These are phyloP conservation scores for Oscheius sp. DNA, from an alignment of 2,888 invertebrate species.

Conservation along the genomic window DNA sequence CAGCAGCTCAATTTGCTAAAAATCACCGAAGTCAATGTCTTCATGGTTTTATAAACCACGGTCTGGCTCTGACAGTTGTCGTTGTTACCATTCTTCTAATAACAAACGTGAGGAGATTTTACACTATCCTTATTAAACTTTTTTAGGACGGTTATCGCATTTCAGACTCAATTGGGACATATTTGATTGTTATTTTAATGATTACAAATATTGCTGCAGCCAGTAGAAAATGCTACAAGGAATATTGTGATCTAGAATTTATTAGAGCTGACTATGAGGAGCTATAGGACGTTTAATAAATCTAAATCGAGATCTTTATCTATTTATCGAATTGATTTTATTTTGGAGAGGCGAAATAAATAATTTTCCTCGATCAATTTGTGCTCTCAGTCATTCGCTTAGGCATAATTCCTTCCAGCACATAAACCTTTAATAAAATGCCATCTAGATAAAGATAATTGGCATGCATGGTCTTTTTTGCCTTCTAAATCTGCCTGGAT, in stretches of 20 bases:
- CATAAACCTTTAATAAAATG: too few relatives aligned
- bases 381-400: too few relatives aligned
- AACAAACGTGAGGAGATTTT: conserved; percentile 2
- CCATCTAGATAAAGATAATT: too few relatives aligned
- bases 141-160: background rate
- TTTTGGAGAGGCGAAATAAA: too few relatives aligned
- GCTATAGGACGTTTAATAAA: conserved; percentile 25
- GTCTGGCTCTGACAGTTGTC: conserved; percentile 39
- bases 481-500: too few relatives aligned
- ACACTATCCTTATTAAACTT: background rate
- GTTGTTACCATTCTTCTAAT: conserved; percentile 33
- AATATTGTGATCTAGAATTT: conserved; percentile 44
- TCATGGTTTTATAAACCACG: conserved; percentile 44
- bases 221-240: conserved; percentile 36
- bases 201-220: conserved; percentile 38
- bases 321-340: too few relatives aligned
- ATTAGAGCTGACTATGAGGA: conserved; percentile 46
- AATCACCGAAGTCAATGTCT: conserved; percentile 36
- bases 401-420: too few relatives aligned
- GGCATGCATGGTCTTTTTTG: too few relatives aligned
- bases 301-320: too few relatives aligned
- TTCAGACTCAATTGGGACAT: conserved; percentile 14
- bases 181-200: background rate
- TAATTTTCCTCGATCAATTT: too few relatives aligned
- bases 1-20: background rate